Evolutionary conservation across 2,888 invertebrate genomes (phyloP).

Genomic region (Acanthosepion lycidas): DNA sequence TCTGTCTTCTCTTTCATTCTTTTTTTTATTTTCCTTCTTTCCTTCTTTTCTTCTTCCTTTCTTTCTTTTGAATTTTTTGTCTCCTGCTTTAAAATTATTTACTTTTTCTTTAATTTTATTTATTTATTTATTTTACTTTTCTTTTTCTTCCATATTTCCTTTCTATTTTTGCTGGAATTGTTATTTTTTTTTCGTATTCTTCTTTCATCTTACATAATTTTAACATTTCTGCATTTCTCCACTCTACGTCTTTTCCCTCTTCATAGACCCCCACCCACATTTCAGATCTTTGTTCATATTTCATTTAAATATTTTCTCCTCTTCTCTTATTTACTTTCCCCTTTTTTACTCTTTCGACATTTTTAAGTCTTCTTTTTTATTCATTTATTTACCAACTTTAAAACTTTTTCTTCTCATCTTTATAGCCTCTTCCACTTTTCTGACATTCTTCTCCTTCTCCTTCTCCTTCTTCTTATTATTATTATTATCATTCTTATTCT

Average conservation of each 20-base stretch:
- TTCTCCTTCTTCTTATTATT: neutral
- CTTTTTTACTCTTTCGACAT: neutral
- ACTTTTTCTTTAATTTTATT: too few species aligned
- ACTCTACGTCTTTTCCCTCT: neutral
- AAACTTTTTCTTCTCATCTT: neutral
- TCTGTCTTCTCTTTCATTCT: neutral
- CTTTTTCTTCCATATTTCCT: too few species aligned
- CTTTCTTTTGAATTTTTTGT: neutral
- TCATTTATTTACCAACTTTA: neutral
- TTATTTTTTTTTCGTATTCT: too few species aligned
- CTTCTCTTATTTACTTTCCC: neutral
- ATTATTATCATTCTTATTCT: neutral
- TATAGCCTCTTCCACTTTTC: neutral
- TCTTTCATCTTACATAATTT: too few species aligned
- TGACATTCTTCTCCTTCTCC: neutral
- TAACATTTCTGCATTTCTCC: neutral
- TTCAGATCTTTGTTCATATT: neutral
- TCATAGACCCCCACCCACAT: neutral
- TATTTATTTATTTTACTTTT: too few species aligned
- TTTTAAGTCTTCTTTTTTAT: neutral
- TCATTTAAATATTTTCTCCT: neutral
- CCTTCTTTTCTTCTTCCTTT: neutral
- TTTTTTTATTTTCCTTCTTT: neutral
- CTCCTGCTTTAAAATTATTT: too few species aligned
- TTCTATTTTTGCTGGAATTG: too few species aligned